Evolutionary conservation across 2,113 vertebrate genomes (phyloP).

Genomic region (Epinephelus moara): DNA sequence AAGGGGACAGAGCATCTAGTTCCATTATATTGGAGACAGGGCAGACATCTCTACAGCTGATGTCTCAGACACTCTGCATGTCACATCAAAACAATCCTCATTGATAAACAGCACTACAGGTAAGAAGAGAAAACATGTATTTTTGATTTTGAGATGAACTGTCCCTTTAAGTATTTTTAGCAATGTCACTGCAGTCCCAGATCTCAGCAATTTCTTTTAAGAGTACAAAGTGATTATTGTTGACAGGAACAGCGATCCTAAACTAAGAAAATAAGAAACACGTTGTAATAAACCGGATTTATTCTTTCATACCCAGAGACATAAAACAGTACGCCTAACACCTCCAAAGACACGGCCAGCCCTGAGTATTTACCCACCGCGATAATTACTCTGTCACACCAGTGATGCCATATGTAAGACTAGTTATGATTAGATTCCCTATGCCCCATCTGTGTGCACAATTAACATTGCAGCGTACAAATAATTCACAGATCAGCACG

Average conservation of each 20-base stretch:
- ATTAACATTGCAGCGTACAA: neutral
- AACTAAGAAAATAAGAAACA: neutral
- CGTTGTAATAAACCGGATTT: neutral
- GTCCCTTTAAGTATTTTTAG: neutral
- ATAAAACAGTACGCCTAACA: neutral
- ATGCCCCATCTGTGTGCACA: neutral
- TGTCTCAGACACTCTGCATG: no score
- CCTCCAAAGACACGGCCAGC: neutral
- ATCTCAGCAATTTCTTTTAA: neutral
- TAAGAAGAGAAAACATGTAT: no score
- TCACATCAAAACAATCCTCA: no score
- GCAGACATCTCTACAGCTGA: no score
- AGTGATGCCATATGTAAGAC: neutral
- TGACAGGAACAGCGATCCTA: neutral
- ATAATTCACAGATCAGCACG: neutral
- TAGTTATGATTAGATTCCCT: neutral
- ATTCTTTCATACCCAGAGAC: neutral
- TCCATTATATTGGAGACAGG: no score
- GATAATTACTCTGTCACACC: neutral
- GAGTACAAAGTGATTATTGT: neutral
- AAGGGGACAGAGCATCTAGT: no score
- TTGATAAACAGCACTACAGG: no score
- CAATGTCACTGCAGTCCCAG: neutral
- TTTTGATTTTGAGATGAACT: no score
- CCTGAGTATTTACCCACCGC: neutral